phyloP scores from a whole-genome alignment of 2,797 vertebrate genomes.

The Ficedula albicollis region DNA sequence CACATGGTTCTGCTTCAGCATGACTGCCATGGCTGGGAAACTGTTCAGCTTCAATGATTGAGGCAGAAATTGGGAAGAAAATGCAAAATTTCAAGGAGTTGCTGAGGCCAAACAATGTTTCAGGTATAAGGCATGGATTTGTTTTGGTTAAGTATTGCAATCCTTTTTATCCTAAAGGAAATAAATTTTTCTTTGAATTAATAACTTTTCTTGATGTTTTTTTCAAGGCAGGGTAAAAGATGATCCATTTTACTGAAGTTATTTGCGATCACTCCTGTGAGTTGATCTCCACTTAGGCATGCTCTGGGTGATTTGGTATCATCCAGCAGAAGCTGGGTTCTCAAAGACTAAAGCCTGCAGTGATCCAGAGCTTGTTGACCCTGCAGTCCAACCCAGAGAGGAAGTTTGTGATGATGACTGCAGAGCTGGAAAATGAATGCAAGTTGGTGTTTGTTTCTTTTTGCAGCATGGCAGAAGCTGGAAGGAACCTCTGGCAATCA shows the following conservation, averaged over 20 bases:
- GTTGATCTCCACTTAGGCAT: accelerated
- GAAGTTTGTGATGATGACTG: neutral
- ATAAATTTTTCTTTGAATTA: neutral
- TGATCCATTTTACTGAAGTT: neutral
- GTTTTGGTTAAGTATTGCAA: neutral
- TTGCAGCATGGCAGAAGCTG: neutral
- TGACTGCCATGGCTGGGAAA: neutral
- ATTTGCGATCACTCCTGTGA: neutral
- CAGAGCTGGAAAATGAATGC: neutral
- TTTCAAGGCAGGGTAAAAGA: neutral
- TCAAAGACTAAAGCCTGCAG: neutral
- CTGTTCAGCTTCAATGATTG: neutral
- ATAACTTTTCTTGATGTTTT: neutral
- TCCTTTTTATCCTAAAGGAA: neutral
- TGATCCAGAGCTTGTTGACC: neutral
- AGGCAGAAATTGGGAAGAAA: neutral
- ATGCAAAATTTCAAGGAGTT: neutral
- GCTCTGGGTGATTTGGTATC: neutral
- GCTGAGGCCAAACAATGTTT: neutral
- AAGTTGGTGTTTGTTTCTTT: neutral
- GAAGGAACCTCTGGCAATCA: neutral
- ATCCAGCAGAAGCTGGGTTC: neutral
- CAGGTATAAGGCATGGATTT: neutral
- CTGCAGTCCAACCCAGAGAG: neutral
- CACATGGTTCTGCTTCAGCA: neutral